A percentile compares a stretch with the other conserved stretches of the same genome.
Evolutionary conservation across 2,113 vertebrate species (phyloP).

Genomic region (Bubo blakistoni): DNA sequence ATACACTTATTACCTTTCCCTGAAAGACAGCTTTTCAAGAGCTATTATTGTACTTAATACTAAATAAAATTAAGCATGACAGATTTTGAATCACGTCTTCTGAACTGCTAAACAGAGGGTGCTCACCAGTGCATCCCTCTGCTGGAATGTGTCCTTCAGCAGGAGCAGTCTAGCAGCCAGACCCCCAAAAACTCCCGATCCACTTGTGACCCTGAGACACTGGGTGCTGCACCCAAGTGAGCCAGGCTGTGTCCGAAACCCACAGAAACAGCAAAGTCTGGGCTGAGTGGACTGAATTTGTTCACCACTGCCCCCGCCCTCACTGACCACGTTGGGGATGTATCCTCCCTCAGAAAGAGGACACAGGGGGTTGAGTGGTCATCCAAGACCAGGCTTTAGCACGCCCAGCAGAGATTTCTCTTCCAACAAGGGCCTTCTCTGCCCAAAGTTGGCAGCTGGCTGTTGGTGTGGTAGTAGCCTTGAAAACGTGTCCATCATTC

Average conservation of each 20-base stretch:
- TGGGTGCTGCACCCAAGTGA: accelerated
- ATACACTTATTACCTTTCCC: background rate
- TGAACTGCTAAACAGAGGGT: background rate
- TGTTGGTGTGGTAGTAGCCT: background rate
- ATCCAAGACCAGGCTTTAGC: background rate
- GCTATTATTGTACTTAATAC: background rate
- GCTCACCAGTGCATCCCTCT: background rate
- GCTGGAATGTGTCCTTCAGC: background rate
- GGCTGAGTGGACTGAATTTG: background rate
- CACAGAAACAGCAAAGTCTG: background rate
- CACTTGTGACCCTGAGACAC: background rate
- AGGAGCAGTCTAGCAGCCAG: background rate
- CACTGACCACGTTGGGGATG: accelerated
- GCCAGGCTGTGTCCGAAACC: background rate
- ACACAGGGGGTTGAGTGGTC: background rate
- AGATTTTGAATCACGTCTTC: background rate
- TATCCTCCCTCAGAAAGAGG: background rate
- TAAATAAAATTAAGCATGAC: background rate
- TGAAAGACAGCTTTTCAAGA: constrained; percentile 33
- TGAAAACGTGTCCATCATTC: background rate
- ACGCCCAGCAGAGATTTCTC: background rate
- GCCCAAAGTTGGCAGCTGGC: background rate
- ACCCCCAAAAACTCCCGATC: background rate
- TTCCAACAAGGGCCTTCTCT: background rate
- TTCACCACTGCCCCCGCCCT: background rate